Evolutionary conservation across 2,797 vertebrate genomes (phyloP).

Genomic region (Onychomys arenicola): DNA sequence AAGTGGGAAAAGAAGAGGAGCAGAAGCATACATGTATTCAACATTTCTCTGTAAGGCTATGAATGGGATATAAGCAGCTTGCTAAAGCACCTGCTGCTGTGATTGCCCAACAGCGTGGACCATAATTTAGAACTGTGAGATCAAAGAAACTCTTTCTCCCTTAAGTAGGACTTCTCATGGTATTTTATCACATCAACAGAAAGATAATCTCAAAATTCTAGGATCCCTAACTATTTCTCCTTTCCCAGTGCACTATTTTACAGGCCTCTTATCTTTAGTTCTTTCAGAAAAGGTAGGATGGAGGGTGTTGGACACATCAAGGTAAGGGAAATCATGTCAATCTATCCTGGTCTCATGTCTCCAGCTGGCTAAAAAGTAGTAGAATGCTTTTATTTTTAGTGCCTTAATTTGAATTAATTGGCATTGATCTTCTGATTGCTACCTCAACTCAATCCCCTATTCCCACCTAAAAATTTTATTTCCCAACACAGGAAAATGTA

Average conservation of each 20-base stretch:
- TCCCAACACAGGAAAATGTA: background rate
- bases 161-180: background rate
- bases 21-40: background rate
- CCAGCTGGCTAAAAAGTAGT: background rate
- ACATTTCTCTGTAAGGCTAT: background rate
- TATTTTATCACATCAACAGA: background rate
- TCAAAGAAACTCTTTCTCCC: background rate
- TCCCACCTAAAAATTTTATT: background rate
- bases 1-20: no score
- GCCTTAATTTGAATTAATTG: background rate
- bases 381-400: background rate
- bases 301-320: background rate
- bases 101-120: fast-evolving
- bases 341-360: background rate
- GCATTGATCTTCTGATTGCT: background rate
- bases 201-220: background rate
- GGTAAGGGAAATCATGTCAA: background rate
- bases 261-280: fast-evolving
- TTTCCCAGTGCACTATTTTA: fast-evolving
- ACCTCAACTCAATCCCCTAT: background rate
- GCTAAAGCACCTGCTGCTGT: background rate
- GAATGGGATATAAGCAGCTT: background rate
- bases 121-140: background rate
- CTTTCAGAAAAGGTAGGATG: background rate
- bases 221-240: fast-evolving